Evolutionary conservation across 2,888 invertebrate genomes (phyloP), one percentile per base, ranked within the genome.

Genomic region (Eretmocerus hayati): DNA sequence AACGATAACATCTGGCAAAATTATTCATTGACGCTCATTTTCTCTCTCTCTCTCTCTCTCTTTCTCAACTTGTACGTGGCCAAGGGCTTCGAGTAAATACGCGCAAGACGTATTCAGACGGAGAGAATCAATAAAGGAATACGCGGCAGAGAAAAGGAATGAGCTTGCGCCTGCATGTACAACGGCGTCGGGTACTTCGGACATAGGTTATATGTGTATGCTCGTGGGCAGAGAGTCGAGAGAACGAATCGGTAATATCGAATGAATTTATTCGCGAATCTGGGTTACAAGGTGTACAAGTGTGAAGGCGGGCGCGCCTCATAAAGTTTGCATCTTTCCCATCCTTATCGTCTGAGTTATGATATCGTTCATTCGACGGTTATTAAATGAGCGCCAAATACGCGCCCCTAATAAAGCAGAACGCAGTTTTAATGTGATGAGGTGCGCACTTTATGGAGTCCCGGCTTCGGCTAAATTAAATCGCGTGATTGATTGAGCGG

Each of bases 1-100:
- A 67, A 62, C 64, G 65, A 67, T 67, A 67, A 56, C 59, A 64
- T 67, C 66, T 65, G 56, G 50, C 54, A 56, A 59, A 62, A 67
- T 66, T 62, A 65, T 66, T 66, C 64, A 66, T 65, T 62, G 62
- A 60, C 58, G 41, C 41, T 36, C 23, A 13, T n/a, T 9, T 40
- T 9, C 16, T 18, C 11, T n/a, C n/a, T n/a, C n/a, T n/a, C n/a
- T n/a, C n/a, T n/a, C n/a, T n/a, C n/a, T n/a, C n/a, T n/a, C n/a
- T n/a, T n/a, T n/a, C n/a, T n/a, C 30, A 18, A 30, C 30, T n/a
- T 30, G 40, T 41, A 31, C 20, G n/a, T 40, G 26, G 4, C 26
- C 26, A 11, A 26, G 8, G 26, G 26, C 26, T 26, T 11, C 26
- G 6, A 9, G 26, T 26, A 26, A 26, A 26, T 11, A 26, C 26